Percentiles rank a stretch among this genome's conserved stretches.
Conservation (phyloP, 2,888 invertebrate species). For the Busseola fusca region DNA sequence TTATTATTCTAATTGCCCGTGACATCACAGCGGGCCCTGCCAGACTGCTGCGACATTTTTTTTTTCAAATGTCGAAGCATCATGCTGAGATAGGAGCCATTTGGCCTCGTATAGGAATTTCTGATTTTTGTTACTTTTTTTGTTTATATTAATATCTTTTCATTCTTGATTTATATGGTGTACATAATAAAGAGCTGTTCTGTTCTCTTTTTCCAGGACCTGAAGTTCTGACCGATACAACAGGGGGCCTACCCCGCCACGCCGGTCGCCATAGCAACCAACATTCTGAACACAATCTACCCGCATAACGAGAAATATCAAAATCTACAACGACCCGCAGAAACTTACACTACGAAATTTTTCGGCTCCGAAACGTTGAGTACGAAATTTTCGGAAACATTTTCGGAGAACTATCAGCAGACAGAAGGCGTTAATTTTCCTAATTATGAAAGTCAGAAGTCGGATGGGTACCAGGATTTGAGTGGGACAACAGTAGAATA, state of each 20-base stretch:
- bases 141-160: too few species aligned
- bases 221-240: slow-evolving; percentile 90
- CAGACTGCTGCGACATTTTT: too few species aligned
- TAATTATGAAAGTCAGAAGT: slow-evolving; percentile 73
- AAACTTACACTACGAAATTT: slow-evolving; percentile 74
- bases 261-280: slow-evolving; percentile 82
- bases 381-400: slow-evolving; percentile 78
- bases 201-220: slow-evolving; percentile 76
- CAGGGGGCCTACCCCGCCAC: slow-evolving; percentile 81
- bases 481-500: slow-evolving; percentile 77
- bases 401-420: slow-evolving; percentile 82
- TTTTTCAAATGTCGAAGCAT: too few species aligned
- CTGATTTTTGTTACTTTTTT: too few species aligned
- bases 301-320: slow-evolving; percentile 80
- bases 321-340: slow-evolving; percentile 73
- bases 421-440: slow-evolving; percentile 80
- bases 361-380: slow-evolving; percentile 83
- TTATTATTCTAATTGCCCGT: too few species aligned
- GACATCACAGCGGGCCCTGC: too few species aligned
- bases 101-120: too few species aligned
- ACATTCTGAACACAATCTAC: slow-evolving; percentile 82
- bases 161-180: too few species aligned
- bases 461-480: slow-evolving; percentile 82
- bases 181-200: too few species aligned
- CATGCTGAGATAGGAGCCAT: too few species aligned